phyloP scores from a whole-genome alignment of 2,797 vertebrate genomes.

The Agapornis canus region DNA sequence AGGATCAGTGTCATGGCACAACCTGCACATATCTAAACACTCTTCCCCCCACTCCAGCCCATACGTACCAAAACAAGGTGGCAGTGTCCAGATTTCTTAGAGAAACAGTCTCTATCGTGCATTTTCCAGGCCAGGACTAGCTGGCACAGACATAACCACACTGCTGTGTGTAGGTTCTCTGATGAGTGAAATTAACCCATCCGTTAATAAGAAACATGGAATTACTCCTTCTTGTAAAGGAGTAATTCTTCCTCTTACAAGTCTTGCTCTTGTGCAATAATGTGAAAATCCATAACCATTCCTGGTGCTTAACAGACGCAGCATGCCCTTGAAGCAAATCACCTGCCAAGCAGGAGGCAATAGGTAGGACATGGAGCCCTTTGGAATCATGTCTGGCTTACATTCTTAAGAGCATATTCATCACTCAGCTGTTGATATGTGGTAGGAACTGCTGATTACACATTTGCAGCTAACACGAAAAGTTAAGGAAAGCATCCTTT shows the following conservation, averaged over 20 bases:
- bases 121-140: not conserved
- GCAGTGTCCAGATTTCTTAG: not conserved
- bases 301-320: not conserved
- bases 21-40: not conserved
- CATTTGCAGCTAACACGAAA: not conserved
- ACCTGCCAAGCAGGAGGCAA: not conserved
- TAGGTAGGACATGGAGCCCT: not conserved
- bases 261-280: not conserved
- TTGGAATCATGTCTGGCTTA: not conserved
- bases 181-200: not conserved
- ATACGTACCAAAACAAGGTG: not conserved
- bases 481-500: not conserved
- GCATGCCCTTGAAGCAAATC: not conserved
- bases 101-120: not conserved
- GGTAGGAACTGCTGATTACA: not conserved
- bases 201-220: not conserved
- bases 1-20: not conserved
- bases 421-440: not conserved
- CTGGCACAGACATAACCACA: not conserved
- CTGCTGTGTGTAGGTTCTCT: rapidly evolving
- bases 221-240: not conserved
- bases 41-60: rapidly evolving
- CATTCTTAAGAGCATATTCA: not conserved
- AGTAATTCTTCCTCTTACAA: not conserved
- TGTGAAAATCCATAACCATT: not conserved